Conservation (phyloP, 2,113 vertebrate genomes). For the Oenanthe oenanthe region DNA sequence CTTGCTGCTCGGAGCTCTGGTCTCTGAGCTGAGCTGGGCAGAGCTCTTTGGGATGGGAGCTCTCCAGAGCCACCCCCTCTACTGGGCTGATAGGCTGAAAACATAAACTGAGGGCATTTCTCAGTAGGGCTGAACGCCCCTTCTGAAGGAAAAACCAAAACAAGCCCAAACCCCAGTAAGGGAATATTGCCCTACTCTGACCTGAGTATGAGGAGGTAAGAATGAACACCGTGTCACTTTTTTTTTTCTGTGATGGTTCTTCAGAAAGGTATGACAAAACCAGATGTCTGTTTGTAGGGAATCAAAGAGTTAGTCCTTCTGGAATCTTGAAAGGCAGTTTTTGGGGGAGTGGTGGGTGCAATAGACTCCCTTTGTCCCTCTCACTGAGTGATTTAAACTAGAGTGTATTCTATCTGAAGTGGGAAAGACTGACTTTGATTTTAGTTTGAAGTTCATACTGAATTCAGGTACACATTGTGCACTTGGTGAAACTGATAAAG, state of each 20-base stretch:
- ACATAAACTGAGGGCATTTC: not conserved
- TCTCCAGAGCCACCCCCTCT: not conserved
- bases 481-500: not conserved
- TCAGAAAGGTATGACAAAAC: not conserved
- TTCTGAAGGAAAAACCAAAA: not conserved
- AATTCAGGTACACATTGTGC: not conserved
- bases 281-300: not conserved
- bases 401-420: not conserved
- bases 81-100: not conserved
- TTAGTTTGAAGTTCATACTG: not conserved
- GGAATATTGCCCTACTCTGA: not conserved
- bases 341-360: not conserved
- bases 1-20: not conserved
- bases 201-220: not conserved
- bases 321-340: not conserved
- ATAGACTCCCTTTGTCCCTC: not conserved
- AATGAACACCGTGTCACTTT: not conserved
- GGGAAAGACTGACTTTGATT: not conserved
- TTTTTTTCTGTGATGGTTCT: not conserved
- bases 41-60: not conserved
- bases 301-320: not conserved
- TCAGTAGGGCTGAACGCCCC: not conserved
- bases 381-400: not conserved
- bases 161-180: fast-evolving
- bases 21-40: not conserved